Base-by-base conservation (phyloP, 2,797 vertebrate genomes). In the Gephyroberyx darwinii region DNA sequence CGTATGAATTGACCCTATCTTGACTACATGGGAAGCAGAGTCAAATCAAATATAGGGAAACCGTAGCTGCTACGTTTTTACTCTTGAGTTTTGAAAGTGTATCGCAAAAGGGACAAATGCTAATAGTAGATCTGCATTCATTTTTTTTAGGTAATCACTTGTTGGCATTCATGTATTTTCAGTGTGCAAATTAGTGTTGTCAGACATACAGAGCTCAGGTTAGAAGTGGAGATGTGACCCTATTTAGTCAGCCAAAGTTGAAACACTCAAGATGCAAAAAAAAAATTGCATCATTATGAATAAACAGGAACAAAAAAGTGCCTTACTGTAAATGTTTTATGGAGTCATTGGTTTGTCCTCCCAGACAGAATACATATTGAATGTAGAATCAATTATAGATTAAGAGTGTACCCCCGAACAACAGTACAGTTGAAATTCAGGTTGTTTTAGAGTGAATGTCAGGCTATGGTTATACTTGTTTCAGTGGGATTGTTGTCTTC, bases 121-220 rank as follows among this genome's bases (percentile, higher is more conserved):
- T 62, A 19, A 60, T n/a, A 39, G 52, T n/a, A 53, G 67, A 62
- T 50, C 43, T 50, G 39, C n/a, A 56, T 72, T 75, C 52, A 58
- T 33, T 50, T 5, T 17, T 66, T 75, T 65, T 22, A 64, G 20
- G 37, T 37, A 5, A 57, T 60, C 17, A 14, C 12, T 22, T 7
- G 35, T 65, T 80, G 30, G 35, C 50, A 43, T 71, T 19, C 5
- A 35, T 35, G 33, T 35, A 8, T 35, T 35, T 35, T 35, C 33
- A 35, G 33, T 8, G 5, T 35, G 33, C 33, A 35, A 35, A 35
- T 35, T 4, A 45, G 48, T 51, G 48, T 5, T 51, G n/a, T 51
- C 48, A 19, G 17, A 17, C 26, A 14, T 30, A 20, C 8, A 22
- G 51, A 53, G 20, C 13, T 53, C 20, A 22, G 20, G 51, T 30